Base-by-base conservation (phyloP, 2,888 invertebrate genomes). In the Rhagophthalmus giganteus region DNA sequence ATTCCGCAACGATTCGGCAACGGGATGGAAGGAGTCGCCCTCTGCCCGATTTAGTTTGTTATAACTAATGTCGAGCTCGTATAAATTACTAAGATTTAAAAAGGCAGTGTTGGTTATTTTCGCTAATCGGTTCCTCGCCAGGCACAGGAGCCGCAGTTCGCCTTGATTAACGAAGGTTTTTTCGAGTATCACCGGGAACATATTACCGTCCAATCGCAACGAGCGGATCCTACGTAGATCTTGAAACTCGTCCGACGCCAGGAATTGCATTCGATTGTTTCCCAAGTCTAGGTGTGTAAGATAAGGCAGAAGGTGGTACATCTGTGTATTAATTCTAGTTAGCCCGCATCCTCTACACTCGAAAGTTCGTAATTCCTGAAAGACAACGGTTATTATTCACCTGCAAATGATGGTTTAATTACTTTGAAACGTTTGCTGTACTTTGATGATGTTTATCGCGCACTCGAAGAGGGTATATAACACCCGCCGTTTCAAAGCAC, bases 241-340 rank as follows among this genome's bases (percentile, higher is more conserved):
- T 60, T 80, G 78, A 69, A 86, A 88, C 69, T 88, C 87, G 65
- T 87, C 87, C 33, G 82, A 78, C 58, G 84, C 83, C 40, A 88
- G 74, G 72, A 85, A 88, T 74, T 87, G 87, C 70, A 90, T 85
- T 48, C 80, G 80, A 75, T 90, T 90, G 68, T 87, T 81, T 28
- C 89, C 88, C 63, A 90, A 76, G 74, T 90, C 90, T 62, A 90
- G 74, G 69, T 86, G 84, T 61, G 82, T 81, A 55, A 90, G 78
- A 67, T 83, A 83, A 54, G 87, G 81, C 64, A 87, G 80, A 64
- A 88, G 79, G 70, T 88, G 85, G 75, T 89, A 90, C 63, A 90
- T 81, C 70, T 88, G 86, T 6, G 87, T 84, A 76, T 90, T 90
- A 63, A 90, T 82, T 71, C 86, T 82, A 64, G 82, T 79, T 60